Evolutionary conservation across 2,113 vertebrate genomes (phyloP).

Genomic region (Orientallactaga bullata): DNA sequence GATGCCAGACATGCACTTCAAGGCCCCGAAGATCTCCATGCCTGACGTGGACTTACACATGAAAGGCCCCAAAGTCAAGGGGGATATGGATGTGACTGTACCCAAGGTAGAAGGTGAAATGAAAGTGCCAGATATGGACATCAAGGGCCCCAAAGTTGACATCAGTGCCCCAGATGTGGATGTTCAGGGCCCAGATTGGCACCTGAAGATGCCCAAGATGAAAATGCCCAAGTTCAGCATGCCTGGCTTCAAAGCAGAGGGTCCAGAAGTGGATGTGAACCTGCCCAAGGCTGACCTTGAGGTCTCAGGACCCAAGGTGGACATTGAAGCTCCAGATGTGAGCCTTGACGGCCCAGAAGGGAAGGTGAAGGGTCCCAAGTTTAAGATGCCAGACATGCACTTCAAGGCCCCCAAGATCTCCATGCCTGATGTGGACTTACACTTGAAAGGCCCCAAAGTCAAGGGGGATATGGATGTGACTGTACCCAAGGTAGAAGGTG

Average conservation of each 20-base stretch:
- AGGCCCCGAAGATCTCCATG: slow-evolving; percentile 60
- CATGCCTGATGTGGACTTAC: slow-evolving; percentile 82
- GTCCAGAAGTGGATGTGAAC: slow-evolving; percentile 81
- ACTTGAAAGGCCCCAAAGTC: slow-evolving; percentile 78
- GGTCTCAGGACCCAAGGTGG: slow-evolving; percentile 48
- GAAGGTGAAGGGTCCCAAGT: slow-evolving; percentile 78
- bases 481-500: slow-evolving; percentile 53
- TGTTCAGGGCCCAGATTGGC: slow-evolving; percentile 75
- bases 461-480: slow-evolving; percentile 70
- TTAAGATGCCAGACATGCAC: slow-evolving; percentile 80
- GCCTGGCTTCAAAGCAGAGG: slow-evolving; percentile 85
- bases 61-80: slow-evolving; percentile 72
- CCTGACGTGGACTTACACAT: slow-evolving; percentile 53
- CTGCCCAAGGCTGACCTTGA: slow-evolving; percentile 65
- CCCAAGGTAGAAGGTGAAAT: slow-evolving; percentile 80
- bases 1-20: slow-evolving; percentile 78
- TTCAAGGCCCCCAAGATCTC: slow-evolving; percentile 78
- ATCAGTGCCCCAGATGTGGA: slow-evolving; percentile 54
- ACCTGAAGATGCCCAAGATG: slow-evolving; percentile 89
- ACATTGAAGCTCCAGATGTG: slow-evolving; percentile 76
- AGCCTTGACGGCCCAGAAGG: slow-evolving; percentile 67
- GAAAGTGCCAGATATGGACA: slow-evolving; percentile 74
- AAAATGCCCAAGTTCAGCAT: slow-evolving; percentile 92
- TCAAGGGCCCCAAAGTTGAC: slow-evolving; percentile 78
- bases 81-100: slow-evolving; percentile 55